Evolutionary conservation across 2,888 invertebrate species (phyloP), one percentile per base, ranked within the genome.

Genomic region (Cheilosia vulpina): DNA sequence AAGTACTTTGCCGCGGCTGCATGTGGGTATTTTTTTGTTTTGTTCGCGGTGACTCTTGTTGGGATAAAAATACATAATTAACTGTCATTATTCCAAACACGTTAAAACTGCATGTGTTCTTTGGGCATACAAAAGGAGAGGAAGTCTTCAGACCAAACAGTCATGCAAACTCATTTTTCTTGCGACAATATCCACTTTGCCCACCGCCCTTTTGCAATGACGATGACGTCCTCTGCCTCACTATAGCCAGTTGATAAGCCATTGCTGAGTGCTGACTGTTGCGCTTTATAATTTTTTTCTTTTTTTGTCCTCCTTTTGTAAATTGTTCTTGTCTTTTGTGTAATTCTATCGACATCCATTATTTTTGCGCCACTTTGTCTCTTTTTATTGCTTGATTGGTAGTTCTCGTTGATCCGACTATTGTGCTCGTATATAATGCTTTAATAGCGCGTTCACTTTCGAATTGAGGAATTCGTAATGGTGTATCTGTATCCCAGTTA

Each of bases 71-170:
- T 57, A 78, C 73, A 69, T 79, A 84, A 84, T 84, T 84, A 84
- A 75, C 79, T 79, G 68, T 75, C 79, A 84, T 84, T 84, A 84
- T 84, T 84, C 83, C 53, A 75, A 63, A 75, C 83, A 79, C 83
- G 83, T 84, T 79, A 69, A 84, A 69, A 75, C 63, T 73, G 79
- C 83, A 58, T 72, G 66, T 68, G 76, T 63, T 78, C 62, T 27
- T 50, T 72, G 63, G 58, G 66, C 72, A 34, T 47, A 50, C 41
- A 68, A 68, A 55, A 57, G 7, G 68, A 62, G 57, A 76, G 68
- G 76, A 76, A 76, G 76, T 82, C 76, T 63, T 76, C 68, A 50
- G 68, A 62, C 76, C 77, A 82, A 71, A 76, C 47, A 38, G 13
- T 41, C 63, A 82, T 82, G 76, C 79, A 75, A 78, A 79, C 60